A percentile compares a stretch with the other conserved stretches of the same genome.
These are phyloP conservation scores for Scylla paramamosain DNA, from an alignment of 1,140 invertebrate genomes.

Conservation along the genomic window DNA sequence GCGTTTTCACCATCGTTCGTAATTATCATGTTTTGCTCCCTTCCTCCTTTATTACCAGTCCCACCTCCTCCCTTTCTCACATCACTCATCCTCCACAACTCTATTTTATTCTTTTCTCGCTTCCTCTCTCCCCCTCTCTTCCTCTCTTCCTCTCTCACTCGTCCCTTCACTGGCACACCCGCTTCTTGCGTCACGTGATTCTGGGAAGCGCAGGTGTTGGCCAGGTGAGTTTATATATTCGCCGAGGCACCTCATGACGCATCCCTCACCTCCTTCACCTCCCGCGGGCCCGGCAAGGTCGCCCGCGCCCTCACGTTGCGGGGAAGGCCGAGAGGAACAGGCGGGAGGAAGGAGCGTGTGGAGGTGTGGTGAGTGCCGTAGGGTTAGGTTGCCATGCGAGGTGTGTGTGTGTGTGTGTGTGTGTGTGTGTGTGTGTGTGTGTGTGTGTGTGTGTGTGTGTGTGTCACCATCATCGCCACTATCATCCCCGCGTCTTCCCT, in stretches of 20 bases:
- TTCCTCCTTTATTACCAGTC: background rate
- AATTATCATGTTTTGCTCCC: background rate
- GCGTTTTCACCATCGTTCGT: background rate
- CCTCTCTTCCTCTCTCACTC: background rate
- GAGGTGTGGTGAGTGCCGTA: background rate
- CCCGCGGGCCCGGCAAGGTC: constrained; percentile 34
- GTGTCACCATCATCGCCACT: background rate
- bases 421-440: constrained; percentile 10
- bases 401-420: background rate
- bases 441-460: constrained; percentile 1
- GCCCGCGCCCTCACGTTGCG: background rate
- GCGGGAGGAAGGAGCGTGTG: background rate
- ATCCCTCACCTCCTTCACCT: background rate
- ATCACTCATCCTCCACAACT: background rate
- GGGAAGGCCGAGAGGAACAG: background rate
- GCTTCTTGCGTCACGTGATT: constrained; percentile 14
- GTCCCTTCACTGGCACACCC: background rate
- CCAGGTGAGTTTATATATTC: background rate
- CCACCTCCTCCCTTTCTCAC: background rate
- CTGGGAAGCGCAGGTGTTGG: constrained; percentile 17
- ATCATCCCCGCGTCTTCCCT: background rate
- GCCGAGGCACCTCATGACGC: background rate
- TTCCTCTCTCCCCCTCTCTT: background rate
- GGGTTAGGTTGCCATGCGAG: background rate
- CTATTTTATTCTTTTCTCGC: background rate